phyloP scores from a whole-genome alignment of 2,888 invertebrate species.

The Aleiodes alternator region DNA sequence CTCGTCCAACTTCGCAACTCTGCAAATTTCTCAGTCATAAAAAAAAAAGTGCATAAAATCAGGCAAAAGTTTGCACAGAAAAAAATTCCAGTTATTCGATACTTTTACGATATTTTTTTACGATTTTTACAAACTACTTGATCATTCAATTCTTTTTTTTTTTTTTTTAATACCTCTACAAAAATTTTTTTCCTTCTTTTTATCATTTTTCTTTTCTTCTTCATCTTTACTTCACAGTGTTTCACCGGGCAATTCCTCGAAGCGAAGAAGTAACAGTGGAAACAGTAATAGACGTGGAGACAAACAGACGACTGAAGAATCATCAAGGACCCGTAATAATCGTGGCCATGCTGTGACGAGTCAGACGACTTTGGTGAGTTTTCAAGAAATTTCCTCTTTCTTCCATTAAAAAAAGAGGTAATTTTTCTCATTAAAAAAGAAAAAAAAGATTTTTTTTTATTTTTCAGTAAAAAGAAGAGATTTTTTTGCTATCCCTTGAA shows the following conservation, averaged over 20 bases:
- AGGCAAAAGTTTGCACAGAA: no score
- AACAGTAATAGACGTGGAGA: conserved; percentile 42
- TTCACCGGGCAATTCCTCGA: conserved; percentile 83
- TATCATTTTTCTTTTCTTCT: conserved; percentile 19
- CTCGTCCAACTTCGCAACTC: not conserved
- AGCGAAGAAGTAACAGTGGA: conserved; percentile 75
- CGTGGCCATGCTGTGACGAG: conserved; percentile 78
- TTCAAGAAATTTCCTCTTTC: conserved; percentile 6
- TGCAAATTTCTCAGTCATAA: no score
- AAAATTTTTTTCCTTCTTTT: conserved; percentile 10
- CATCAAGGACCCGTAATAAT: conserved; percentile 39
- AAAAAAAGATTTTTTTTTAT: no score
- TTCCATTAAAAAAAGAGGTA: no score
- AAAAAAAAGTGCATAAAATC: no score
- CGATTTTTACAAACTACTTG: not conserved
- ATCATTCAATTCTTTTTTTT: conserved; percentile 28
- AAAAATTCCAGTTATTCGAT: not conserved
- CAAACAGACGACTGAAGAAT: conserved; percentile 64
- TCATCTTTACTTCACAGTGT: conserved; percentile 77
- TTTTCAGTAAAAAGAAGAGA: no score
- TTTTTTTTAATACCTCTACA: conserved; percentile 3
- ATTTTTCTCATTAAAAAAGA: no score
- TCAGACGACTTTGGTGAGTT: conserved; percentile 87
- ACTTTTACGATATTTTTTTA: conserved; percentile 13
- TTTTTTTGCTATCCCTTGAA: not conserved